Base-by-base conservation (phyloP, 2,113 vertebrate species). In the Chamaea fasciata region DNA sequence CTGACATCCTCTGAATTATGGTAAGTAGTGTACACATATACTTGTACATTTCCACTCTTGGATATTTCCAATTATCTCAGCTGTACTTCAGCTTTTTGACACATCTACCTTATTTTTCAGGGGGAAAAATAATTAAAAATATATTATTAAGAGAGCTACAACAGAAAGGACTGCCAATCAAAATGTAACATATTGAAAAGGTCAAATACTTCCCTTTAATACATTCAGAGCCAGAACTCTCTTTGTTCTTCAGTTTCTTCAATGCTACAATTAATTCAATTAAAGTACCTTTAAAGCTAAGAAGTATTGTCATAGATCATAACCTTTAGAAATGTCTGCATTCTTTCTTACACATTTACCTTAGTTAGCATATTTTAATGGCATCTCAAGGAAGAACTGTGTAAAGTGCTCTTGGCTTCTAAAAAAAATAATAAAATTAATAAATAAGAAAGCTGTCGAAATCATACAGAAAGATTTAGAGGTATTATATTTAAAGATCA, bases 331-430 rank as follows among this genome's bases (percentile, higher is more conserved):
- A 96, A 77, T 89, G 82, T 77, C 95, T 96, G 33, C 74, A 44
- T 92, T 96, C 52, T 62, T 56, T 87, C 71, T 87, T 69, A 74
- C 56, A 94, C 77, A 44, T 92, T 94, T 94, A 96, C 88, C 88
- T 97, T 95, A 92, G 27, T 98, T 97, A 97, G 96, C 90, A 95
- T 97, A 97, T 97, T 98, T 97, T 97, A 97, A 97, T 97, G 71
- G 52, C 57, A 92, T 94, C 41, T 91, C 53, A 92, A 78, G 75
- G 83, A 95, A 77, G 57, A 94, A 63, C n/a, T 89, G 47, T 62
- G 44, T 90, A 96, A 97, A 95, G 31, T 68, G 63, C 64, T 94
- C 42, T 64, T 83, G 65, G n/a, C 41, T 88, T 78, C 68, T 42
- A 64, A 76, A 52, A 52, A 15, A 46, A 27, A 52, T 30, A 21